Evolutionary conservation across 1,140 invertebrate species (phyloP).

Genomic region (Dysdera silvatica): DNA sequence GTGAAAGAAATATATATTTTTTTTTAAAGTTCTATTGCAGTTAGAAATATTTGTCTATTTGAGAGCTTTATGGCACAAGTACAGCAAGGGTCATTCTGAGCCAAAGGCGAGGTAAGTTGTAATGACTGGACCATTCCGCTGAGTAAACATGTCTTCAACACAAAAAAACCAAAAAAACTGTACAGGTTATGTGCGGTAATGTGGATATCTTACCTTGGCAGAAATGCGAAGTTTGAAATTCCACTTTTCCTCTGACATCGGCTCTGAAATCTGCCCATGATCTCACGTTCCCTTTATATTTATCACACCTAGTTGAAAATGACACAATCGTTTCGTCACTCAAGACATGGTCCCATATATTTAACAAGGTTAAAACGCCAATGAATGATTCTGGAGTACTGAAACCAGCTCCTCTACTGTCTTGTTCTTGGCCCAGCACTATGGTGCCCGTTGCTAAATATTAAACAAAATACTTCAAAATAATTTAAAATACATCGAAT

Average conservation of each 20-base stretch:
- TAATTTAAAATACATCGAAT: too few species aligned
- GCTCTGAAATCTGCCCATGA: slow-evolving; percentile 55
- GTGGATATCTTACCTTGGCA: slow-evolving; percentile 46
- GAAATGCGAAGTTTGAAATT: slow-evolving; percentile 38
- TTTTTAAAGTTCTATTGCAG: too few species aligned
- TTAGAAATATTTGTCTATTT: too few species aligned
- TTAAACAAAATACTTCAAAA: slow-evolving; percentile 25
- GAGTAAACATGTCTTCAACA: too few species aligned
- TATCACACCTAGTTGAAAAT: slow-evolving; percentile 49
- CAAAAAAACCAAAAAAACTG: too few species aligned
- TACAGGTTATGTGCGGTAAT: too few species aligned
- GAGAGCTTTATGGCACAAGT: too few species aligned
- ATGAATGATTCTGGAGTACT: slow-evolving; percentile 58
- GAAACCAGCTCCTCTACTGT: slow-evolving; percentile 54
- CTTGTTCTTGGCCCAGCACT: slow-evolving; percentile 64
- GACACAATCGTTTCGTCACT: slow-evolving; percentile 42
- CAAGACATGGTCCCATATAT: slow-evolving; percentile 55
- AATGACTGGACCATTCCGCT: too few species aligned
- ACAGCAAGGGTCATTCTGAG: too few species aligned
- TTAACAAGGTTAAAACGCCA: slow-evolving; percentile 53
- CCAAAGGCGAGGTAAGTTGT: too few species aligned
- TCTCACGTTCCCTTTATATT: slow-evolving; percentile 49
- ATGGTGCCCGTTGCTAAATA: slow-evolving; percentile 50
- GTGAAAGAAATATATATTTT: too few species aligned
- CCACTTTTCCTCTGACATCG: slow-evolving; percentile 51